These are phyloP conservation scores for Oreochromis aureus DNA, from an alignment of 2,113 vertebrate genomes.

Conservation along the genomic window DNA sequence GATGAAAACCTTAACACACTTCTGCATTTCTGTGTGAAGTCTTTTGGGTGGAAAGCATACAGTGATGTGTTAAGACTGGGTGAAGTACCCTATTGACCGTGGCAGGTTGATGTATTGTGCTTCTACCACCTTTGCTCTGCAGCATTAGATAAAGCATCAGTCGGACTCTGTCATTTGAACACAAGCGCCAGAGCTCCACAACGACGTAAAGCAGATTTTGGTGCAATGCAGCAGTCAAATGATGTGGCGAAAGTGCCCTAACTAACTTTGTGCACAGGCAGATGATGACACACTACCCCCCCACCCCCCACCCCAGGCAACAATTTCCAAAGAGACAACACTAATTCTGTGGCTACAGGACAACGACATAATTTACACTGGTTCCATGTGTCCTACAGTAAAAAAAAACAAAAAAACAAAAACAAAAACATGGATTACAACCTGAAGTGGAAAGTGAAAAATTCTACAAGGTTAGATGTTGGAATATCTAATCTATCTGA, in stretches of 20 bases:
- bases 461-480: background rate
- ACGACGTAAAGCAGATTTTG: constrained; percentile 30
- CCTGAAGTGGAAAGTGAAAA: background rate
- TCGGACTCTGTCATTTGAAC: constrained; percentile 24
- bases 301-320: background rate
- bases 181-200: background rate
- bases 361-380: background rate
- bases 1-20: background rate
- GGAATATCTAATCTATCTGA: background rate
- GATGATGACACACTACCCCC: constrained; percentile 8
- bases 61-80: background rate
- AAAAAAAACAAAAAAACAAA: background rate
- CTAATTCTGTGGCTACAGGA: background rate
- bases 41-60: background rate
- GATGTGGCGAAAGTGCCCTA: constrained; percentile 17
- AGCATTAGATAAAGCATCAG: constrained; percentile 52
- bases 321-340: background rate
- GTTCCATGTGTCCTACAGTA: background rate
- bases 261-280: constrained; percentile 33
- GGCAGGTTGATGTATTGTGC: constrained; percentile 60
- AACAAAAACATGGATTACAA: background rate
- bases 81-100: constrained; percentile 11
- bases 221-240: constrained; percentile 62
- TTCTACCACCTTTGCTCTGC: constrained; percentile 53
- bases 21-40: background rate